Evolutionary conservation across 1,140 invertebrate genomes (phyloP).

Genomic region (Drosophila navojoa): DNA sequence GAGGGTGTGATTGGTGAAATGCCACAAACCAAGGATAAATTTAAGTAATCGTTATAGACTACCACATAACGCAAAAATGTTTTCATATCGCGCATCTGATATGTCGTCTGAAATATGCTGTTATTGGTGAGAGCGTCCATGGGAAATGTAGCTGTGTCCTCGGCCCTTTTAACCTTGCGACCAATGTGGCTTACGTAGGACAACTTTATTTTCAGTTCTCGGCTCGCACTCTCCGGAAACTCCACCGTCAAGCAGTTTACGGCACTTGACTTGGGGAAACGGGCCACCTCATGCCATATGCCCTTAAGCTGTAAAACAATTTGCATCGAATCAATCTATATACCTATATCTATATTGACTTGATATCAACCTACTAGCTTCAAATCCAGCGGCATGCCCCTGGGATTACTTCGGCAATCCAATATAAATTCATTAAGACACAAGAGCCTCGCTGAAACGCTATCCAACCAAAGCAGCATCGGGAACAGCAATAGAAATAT

Average conservation of each 20-base stretch:
- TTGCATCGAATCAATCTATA: neutral
- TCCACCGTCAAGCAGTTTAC: constrained; percentile 50
- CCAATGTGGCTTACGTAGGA: constrained; percentile 35
- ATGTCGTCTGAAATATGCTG: constrained; percentile 37
- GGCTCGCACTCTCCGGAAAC: constrained; percentile 12
- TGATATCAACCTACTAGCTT: neutral
- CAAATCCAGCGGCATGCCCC: neutral
- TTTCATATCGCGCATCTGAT: neutral
- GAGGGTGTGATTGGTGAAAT: too few species aligned
- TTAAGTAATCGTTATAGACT: too few species aligned
- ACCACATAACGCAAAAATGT: constrained; percentile 1
- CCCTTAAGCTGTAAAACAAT: constrained; percentile 36
- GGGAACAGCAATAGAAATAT: too few species aligned
- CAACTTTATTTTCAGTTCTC: constrained; percentile 25
- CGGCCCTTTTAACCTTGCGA: neutral
- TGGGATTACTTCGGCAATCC: neutral
- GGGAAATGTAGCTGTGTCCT: constrained; percentile 35
- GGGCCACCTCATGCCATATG: constrained; percentile 48
- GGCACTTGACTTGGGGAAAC: constrained; percentile 35
- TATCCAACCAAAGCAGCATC: too few species aligned
- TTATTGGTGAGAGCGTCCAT: constrained; percentile 30
- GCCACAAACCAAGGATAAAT: too few species aligned
- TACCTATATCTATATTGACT: neutral
- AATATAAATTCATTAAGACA: too few species aligned
- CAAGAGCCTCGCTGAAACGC: too few species aligned